Base-by-base conservation (phyloP, 1,140 invertebrate genomes). In the Chionoecetes opilio region DNA sequence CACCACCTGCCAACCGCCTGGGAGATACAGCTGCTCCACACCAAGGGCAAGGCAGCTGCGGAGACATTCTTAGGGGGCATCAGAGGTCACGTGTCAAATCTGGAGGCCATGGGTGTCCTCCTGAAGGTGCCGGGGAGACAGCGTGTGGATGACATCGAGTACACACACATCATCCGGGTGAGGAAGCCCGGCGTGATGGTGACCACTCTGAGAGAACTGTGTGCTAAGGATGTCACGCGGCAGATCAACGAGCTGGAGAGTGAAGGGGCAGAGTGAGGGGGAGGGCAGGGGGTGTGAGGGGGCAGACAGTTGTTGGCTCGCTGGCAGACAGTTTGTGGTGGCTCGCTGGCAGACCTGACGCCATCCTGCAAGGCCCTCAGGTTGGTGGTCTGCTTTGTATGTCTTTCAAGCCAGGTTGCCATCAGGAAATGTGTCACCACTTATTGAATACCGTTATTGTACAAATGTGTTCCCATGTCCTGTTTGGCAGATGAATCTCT, bases 241-340 rank as follows among this genome's bases (percentile, higher is more conserved):
- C 92, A 93, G 38, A 93, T 86, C 82, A 93, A 85, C 26, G 92
- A 93, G 53, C 84, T 32, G 92, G 92, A 93, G 21, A 86, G 29
- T 34, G 92, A 93, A 8, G 92, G 41, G 75, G 31, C 41, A 2
- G 82, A 93, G 37, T 85, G 37, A 93, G 26, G 1, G 46, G 46
- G 26, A 89, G 38, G 37, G 63, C n/a, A 93, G 26, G 1, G 46
- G 46, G 26, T 46, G 38, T 14, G 46, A 35, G 46, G 21, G 31
- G n/a, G 38, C n/a, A n/a, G n/a, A n/a, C n/a, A n/a, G n/a, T n/a
- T n/a, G n/a, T n/a, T n/a, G n/a, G n/a, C n/a, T n/a, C n/a, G n/a
- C n/a, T n/a, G n/a, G n/a, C n/a, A n/a, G n/a, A n/a, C n/a, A n/a
- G n/a, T n/a, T n/a, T n/a, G n/a, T n/a, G n/a, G n/a, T n/a, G n/a